Evolutionary conservation across 1,140 invertebrate species (phyloP), one percentile per base, ranked within the genome.

Genomic region (Eumeta japonica): DNA sequence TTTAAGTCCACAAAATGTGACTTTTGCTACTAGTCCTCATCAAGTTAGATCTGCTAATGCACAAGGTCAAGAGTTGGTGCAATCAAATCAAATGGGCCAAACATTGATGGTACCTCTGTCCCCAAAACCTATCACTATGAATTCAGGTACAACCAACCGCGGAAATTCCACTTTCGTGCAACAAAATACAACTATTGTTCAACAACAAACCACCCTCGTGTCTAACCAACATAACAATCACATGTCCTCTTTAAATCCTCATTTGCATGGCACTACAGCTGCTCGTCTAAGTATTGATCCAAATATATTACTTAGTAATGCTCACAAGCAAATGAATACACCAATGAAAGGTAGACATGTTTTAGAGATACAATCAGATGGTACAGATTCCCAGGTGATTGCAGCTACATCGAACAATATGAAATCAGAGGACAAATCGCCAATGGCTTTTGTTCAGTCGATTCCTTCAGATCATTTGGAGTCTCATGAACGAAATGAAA

Each of bases 61-160:
- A 0, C 83, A 84, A 48, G 79, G 84, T 41, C 83, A 85, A 51
- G 84, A 87, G 37, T 87, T 82, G 52, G 83, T 87, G 10, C 84
- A 86, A 42, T 80, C 80, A 12, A 78, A 81, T 28, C 82, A 83
- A 54, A 83, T 87, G 77, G 86, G 86, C 1, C 86, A 87, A 46
- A 86, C 87, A 1, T 62, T 88, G 15, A 87, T 90, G 84, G 84
- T 89, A 3, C 83, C 88, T 9, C 79, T 88, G 29, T 83, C 83
- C 3, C 84, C 86, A 0, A 78, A 82, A 16, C 79, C 79, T 35
- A 80, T 82, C 2, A 76, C 81, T 1, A 76, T 81, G 1, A 75
- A 78, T 0, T 77, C 81, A 3, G 76, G 80, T 0, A 67, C 82
- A 0, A 74, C 75, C 13, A 84, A 81, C 56, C 80, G 86, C 45